A percentile compares a stretch with the other conserved stretches of the same genome.
Evolutionary conservation across 2,797 vertebrate genomes (phyloP).

Genomic region (Fistularia commersonii): DNA sequence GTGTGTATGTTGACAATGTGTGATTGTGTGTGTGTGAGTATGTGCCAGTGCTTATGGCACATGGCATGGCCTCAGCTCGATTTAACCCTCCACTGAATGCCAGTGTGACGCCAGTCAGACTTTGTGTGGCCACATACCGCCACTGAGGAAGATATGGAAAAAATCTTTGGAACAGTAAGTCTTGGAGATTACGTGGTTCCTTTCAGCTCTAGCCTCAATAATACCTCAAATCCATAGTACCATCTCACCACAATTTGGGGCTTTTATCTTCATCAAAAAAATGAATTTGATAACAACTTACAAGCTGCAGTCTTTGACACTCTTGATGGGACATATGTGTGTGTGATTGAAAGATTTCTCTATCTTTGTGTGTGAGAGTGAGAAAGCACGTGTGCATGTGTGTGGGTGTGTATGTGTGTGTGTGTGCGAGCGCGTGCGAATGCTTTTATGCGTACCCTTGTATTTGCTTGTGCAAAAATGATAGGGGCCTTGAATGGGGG

Average conservation of each 20-base stretch:
- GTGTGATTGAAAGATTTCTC: slow-evolving; percentile 3
- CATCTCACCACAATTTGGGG: slow-evolving; percentile 55
- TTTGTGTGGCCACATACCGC: slow-evolving; percentile 74
- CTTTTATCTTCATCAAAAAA: slow-evolving; percentile 58
- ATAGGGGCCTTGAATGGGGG: slow-evolving; percentile 52
- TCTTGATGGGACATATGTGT: slow-evolving; percentile 26
- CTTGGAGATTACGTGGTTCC: slow-evolving; percentile 76
- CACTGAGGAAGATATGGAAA: slow-evolving; percentile 75
- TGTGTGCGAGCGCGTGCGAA: not conserved
- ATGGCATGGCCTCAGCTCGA: slow-evolving; percentile 60
- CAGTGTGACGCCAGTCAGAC: slow-evolving; percentile 75
- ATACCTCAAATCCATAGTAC: slow-evolving; percentile 67
- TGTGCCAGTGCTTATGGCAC: slow-evolving; percentile 55
- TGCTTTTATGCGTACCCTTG: slow-evolving; percentile 9
- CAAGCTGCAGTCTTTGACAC: slow-evolving; percentile 3
- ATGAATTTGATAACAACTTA: slow-evolving; percentile 33
- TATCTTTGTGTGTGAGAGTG: no score
- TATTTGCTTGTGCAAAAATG: slow-evolving; percentile 23
- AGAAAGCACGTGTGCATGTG: not conserved
- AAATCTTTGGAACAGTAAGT: slow-evolving; percentile 68
- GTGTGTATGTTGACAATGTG: slow-evolving; percentile 43
- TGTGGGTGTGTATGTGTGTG: slow-evolving; percentile 1
- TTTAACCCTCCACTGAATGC: slow-evolving; percentile 73
- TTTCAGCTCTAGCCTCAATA: slow-evolving; percentile 58
- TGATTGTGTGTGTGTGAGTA: slow-evolving; percentile 40